These are phyloP conservation scores for Pinctada fucata DNA, from an alignment of 2,888 invertebrate species.

Conservation along the genomic window DNA sequence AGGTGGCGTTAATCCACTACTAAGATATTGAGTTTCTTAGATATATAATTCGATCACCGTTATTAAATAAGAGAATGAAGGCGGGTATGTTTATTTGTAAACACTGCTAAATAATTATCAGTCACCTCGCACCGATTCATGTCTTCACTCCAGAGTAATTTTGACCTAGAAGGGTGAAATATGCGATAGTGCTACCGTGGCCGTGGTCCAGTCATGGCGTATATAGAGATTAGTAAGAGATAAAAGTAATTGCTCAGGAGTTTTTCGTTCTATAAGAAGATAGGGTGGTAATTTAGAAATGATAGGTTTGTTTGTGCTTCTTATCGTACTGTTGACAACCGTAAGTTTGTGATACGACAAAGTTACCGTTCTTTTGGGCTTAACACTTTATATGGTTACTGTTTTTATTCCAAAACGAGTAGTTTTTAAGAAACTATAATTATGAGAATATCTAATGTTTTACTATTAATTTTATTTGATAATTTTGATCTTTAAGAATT, in stretches of 20 bases:
- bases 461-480: too few species aligned
- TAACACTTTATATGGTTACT: not conserved
- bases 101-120: slow-evolving; percentile 26
- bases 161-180: slow-evolving; percentile 20
- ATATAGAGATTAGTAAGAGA: slow-evolving; percentile 4
- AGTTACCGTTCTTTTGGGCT: not conserved
- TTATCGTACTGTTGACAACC: slow-evolving; percentile 6
- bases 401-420: not conserved
- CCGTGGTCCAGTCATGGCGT: not conserved
- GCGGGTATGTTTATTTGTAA: slow-evolving; percentile 54
- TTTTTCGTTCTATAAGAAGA: slow-evolving; percentile 8
- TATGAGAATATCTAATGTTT: too few species aligned
- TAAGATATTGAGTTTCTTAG: slow-evolving; percentile 8
- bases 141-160: slow-evolving; percentile 2
- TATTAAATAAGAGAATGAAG: slow-evolving; percentile 39
- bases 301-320: slow-evolving; percentile 25
- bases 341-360: not conserved
- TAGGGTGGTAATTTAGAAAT: slow-evolving; percentile 26
- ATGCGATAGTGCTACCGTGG: slow-evolving; percentile 6
- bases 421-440: too few species aligned
- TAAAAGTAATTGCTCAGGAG: slow-evolving; percentile 18
- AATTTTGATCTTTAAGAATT: too few species aligned
- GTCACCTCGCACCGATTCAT: slow-evolving; percentile 9
- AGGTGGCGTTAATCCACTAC: not conserved
- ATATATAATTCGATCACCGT: slow-evolving; percentile 5